Conservation (phyloP, 2,888 invertebrate species). For the Thecophora atra region DNA sequence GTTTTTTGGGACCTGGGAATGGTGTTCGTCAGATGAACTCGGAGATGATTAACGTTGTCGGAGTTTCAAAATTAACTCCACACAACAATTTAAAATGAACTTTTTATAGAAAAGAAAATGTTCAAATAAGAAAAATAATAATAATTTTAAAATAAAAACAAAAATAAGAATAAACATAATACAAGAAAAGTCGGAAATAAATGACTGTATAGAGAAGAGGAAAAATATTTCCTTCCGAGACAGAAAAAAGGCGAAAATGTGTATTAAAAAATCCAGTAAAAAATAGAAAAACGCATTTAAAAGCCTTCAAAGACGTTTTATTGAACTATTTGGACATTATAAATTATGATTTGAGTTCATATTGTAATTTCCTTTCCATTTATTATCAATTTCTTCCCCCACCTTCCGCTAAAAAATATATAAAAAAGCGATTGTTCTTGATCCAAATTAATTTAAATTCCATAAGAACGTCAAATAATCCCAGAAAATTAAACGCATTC, state of each 20-base stretch:
- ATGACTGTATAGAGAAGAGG: no score
- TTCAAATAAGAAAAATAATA: neutral
- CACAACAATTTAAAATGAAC: neutral
- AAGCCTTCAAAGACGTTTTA: no score
- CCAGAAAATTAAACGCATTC: neutral
- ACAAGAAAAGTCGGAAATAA: no score
- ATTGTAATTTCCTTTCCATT: no score
- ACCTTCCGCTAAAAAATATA: neutral
- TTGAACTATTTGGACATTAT: no score
- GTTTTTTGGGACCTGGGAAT: constrained; percentile 3
- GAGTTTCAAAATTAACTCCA: no score
- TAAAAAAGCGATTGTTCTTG: neutral
- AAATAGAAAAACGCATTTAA: no score
- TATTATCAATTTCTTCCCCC: no score
- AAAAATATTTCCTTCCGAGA: no score
- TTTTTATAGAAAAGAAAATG: neutral
- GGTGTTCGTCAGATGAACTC: constrained; percentile 18
- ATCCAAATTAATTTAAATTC: constrained; percentile 9
- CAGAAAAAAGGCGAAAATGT: no score
- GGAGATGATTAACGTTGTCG: neutral
- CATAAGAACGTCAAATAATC: neutral
- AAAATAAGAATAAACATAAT: neutral
- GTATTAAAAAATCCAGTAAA: no score
- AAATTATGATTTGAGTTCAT: no score
- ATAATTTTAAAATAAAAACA: neutral